These are phyloP conservation scores for Sinosuthora webbiana DNA, from an alignment of 2,113 vertebrate species.

Conservation along the genomic window DNA sequence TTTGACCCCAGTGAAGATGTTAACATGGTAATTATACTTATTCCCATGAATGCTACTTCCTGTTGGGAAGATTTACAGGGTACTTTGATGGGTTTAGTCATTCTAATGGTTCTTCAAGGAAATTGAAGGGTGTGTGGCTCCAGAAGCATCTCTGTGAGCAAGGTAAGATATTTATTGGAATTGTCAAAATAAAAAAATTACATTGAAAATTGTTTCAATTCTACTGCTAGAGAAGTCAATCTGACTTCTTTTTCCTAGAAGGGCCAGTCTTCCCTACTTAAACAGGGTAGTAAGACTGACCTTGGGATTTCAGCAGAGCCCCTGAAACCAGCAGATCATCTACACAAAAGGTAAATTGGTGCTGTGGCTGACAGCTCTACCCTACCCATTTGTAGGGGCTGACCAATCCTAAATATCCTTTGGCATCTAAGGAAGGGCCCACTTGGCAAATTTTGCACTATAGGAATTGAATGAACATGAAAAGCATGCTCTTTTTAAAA, in stretches of 20 bases:
- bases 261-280: neutral
- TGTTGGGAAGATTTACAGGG: neutral
- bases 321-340: neutral
- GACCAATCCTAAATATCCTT: neutral
- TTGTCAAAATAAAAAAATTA: neutral
- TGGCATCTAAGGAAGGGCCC: neutral
- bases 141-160: neutral
- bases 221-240: neutral
- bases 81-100: neutral
- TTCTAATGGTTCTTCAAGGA: neutral
- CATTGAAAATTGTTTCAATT: neutral
- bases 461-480: neutral
- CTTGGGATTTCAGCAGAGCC: neutral
- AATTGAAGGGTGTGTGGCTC: neutral
- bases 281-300: neutral
- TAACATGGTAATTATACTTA: neutral
- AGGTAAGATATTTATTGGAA: neutral
- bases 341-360: neutral
- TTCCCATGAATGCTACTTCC: neutral
- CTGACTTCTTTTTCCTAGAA: neutral
- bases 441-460: neutral
- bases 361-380: neutral
- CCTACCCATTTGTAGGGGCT: neutral
- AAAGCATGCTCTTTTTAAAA: neutral
- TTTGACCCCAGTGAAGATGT: neutral